Conservation (phyloP, 2,888 invertebrate genomes). For the Phanerotoma sp. region DNA sequence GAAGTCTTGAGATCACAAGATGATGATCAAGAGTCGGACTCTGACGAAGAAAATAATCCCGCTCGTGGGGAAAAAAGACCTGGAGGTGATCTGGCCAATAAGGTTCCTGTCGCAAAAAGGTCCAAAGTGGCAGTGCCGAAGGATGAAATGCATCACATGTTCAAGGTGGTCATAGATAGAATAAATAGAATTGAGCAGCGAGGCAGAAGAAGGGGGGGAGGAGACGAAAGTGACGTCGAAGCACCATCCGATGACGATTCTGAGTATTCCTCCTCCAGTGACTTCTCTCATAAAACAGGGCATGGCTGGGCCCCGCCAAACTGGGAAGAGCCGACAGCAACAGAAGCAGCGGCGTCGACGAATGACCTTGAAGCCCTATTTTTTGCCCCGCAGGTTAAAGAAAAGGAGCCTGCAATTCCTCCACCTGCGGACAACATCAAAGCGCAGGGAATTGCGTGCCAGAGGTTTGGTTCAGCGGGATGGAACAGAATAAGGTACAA, state of each 20-base stretch:
- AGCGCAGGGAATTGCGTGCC: neutral
- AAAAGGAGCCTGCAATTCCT: neutral
- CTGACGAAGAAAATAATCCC: too few relatives aligned
- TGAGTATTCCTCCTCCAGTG: neutral
- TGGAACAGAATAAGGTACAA: neutral
- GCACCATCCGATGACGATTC: too few relatives aligned
- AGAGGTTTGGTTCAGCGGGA: neutral
- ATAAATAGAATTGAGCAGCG: slow-evolving; percentile 1
- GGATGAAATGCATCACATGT: neutral
- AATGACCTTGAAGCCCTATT: neutral
- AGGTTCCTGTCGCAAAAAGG: neutral
- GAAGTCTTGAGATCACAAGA: neutral
- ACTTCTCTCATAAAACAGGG: neutral
- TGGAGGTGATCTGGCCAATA: neutral
- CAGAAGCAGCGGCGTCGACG: neutral
- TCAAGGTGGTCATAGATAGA: neutral
- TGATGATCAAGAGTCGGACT: neutral
- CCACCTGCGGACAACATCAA: neutral
- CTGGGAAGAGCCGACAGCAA: neutral
- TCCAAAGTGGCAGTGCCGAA: neutral
- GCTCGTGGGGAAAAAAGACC: neutral
- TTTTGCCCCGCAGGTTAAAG: neutral
- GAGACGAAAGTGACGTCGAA: neutral
- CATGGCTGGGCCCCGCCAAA: neutral
- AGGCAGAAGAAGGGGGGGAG: neutral